These are phyloP conservation scores for Drosophila parabipectinata DNA, from an alignment of 1,140 invertebrate species.

Conservation along the genomic window DNA sequence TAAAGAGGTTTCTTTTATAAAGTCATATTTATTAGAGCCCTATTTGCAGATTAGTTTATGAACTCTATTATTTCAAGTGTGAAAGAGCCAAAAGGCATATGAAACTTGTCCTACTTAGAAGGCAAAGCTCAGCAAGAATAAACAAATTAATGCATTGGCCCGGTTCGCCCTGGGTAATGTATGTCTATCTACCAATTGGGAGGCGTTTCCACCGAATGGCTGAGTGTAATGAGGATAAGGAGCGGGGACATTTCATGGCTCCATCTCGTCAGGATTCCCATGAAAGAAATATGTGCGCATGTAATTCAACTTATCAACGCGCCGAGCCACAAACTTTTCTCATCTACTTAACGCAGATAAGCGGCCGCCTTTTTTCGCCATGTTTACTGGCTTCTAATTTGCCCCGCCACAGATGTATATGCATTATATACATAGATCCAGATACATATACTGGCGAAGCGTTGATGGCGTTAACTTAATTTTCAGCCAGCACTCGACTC, in stretches of 20 bases:
- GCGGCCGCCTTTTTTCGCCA: constrained; percentile 59
- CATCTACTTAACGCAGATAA: constrained; percentile 82
- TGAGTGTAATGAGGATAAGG: not conserved
- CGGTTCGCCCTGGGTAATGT: constrained; percentile 32
- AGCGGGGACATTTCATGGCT: not conserved
- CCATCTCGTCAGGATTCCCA: constrained; percentile 31
- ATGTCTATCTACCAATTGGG: constrained; percentile 30
- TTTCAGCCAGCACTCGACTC: constrained; percentile 66
- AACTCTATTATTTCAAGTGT: not conserved
- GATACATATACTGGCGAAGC: constrained; percentile 53
- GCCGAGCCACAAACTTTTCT: constrained; percentile 76
- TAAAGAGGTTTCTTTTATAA: not conserved
- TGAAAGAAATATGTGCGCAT: constrained; percentile 62
- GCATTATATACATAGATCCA: not conserved
- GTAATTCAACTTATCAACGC: constrained; percentile 81
- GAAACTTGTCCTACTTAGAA: constrained; percentile 43
- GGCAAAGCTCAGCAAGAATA: constrained; percentile 47
- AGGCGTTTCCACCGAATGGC: constrained; percentile 23
- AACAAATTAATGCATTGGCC: constrained; percentile 69
- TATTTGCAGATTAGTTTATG: not conserved
- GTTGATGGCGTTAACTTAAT: constrained; percentile 80
- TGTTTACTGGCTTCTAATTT: constrained; percentile 80
- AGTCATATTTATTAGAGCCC: no score
- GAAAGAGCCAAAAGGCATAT: constrained; percentile 10
- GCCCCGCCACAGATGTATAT: constrained; percentile 38